Conservation (phyloP, 1,140 invertebrate genomes). For the Brachionus koreanus region DNA sequence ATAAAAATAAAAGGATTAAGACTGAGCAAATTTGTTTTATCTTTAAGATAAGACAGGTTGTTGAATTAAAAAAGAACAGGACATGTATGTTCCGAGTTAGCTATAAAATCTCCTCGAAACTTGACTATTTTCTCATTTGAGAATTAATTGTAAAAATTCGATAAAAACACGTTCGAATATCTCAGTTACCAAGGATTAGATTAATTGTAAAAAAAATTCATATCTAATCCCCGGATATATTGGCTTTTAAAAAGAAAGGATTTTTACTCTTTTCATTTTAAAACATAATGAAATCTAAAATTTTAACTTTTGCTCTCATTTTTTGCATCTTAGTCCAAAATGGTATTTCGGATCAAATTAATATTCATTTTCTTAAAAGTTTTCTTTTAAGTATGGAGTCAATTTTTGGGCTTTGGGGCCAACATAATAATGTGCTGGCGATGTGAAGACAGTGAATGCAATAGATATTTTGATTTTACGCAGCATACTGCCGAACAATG, state of each 20-base stretch:
- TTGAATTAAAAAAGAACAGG: background rate
- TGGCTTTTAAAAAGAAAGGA: background rate
- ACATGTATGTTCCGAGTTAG: background rate
- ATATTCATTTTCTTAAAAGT: background rate
- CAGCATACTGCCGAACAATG: conserved; percentile 41
- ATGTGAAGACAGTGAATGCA: conserved; percentile 40
- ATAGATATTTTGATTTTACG: conserved; percentile 44
- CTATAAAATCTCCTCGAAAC: background rate
- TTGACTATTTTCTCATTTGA: background rate
- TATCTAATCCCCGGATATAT: background rate
- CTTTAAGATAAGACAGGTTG: background rate
- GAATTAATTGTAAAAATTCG: background rate
- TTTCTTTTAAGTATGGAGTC: background rate
- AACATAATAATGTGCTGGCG: conserved; percentile 38
- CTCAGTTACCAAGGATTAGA: background rate
- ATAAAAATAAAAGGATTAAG: background rate
- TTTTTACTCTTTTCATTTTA: background rate
- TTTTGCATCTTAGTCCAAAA: background rate
- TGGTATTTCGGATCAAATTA: background rate
- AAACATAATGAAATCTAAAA: conserved; percentile 19
- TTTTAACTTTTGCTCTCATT: background rate
- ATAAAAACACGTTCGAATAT: background rate
- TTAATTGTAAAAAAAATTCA: background rate
- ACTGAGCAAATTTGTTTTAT: background rate
- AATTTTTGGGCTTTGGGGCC: conserved; percentile 40